phyloP scores from a whole-genome alignment of 1,140 invertebrate genomes.

The Ridgeia piscesae region DNA sequence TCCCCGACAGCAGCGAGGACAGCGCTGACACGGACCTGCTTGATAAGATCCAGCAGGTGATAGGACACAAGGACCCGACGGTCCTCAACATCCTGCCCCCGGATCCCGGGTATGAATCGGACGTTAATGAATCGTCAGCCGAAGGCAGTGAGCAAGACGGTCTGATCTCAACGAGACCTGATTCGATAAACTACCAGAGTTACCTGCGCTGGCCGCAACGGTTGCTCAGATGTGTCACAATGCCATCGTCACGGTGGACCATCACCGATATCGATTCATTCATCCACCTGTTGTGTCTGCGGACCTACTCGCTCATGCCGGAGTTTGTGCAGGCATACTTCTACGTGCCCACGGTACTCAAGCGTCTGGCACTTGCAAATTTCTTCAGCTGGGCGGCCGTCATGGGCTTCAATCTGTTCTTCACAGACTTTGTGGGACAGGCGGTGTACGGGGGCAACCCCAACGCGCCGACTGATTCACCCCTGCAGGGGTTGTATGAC shows the following conservation, averaged over 20 bases:
- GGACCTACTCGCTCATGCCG: constrained; percentile 38
- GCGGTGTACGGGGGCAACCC: constrained; percentile 60
- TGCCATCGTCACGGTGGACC: constrained; percentile 17
- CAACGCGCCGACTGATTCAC: constrained; percentile 50
- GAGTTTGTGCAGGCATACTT: constrained; percentile 40
- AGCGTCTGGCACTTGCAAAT: constrained; percentile 49
- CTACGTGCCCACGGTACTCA: constrained; percentile 53
- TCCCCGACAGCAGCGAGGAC: not conserved
- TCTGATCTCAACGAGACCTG: not conserved
- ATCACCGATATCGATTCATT: constrained; percentile 18
- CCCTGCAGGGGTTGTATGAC: constrained; percentile 55
- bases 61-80: constrained; percentile 27
- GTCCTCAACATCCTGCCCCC: not conserved
- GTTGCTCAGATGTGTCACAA: not conserved
- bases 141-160: constrained; percentile 9
- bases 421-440: constrained; percentile 62
- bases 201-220: not conserved
- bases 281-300: constrained; percentile 11
- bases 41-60: constrained; percentile 15
- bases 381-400: constrained; percentile 58
- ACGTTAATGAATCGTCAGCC: constrained; percentile 16
- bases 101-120: constrained; percentile 44
- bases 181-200: not conserved
- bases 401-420: constrained; percentile 61
- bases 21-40: not conserved